Percentiles rank a stretch among this genome's conserved stretches.
Evolutionary conservation across 1,140 invertebrate species (phyloP).

Genomic region (Drosophila prosaltans): DNA sequence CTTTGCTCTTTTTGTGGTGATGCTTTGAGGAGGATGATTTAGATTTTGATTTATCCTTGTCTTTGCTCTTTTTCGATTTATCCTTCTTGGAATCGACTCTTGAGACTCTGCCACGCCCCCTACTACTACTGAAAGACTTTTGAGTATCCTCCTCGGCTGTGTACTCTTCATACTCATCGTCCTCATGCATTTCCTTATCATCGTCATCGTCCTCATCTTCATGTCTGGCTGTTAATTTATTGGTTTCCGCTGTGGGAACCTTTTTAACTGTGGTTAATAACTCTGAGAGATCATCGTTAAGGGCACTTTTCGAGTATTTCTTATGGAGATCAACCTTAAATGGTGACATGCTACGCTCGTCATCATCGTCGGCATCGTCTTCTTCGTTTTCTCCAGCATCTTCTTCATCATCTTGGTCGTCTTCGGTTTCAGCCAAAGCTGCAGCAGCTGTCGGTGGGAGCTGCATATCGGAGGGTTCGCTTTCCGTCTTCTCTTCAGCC

Average conservation of each 20-base stretch:
- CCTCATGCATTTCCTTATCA: conserved; percentile 42
- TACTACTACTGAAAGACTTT: conserved; percentile 41
- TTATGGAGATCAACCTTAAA: conserved; percentile 83
- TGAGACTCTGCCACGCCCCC: conserved; percentile 20
- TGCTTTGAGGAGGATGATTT: conserved; percentile 51
- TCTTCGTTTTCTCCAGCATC: conserved; percentile 51
- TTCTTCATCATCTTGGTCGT: conserved; percentile 72
- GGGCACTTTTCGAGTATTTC: conserved; percentile 83
- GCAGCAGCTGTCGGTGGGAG: conserved; percentile 74
- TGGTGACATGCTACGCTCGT: conserved; percentile 72
- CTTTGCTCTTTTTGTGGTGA: conserved; percentile 55
- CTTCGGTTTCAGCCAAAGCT: conserved; percentile 70
- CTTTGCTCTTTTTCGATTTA: conserved; percentile 42
- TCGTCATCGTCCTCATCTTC: conserved; percentile 54
- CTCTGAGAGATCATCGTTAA: conserved; percentile 81
- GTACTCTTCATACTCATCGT: conserved; percentile 58
- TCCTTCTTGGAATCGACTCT: conserved; percentile 36
- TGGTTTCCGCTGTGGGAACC: conserved; percentile 56
- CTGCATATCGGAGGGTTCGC: conserved; percentile 40
- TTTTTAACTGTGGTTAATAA: conserved; percentile 78
- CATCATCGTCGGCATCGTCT: conserved; percentile 57
- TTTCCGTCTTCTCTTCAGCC: conserved; percentile 31
- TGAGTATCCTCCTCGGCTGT: conserved; percentile 33
- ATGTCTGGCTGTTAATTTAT: conserved; percentile 62
- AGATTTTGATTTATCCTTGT: conserved; percentile 35